These are phyloP conservation scores for Tetropium fuscum DNA, from an alignment of 2,888 invertebrate genomes.

Conservation along the genomic window DNA sequence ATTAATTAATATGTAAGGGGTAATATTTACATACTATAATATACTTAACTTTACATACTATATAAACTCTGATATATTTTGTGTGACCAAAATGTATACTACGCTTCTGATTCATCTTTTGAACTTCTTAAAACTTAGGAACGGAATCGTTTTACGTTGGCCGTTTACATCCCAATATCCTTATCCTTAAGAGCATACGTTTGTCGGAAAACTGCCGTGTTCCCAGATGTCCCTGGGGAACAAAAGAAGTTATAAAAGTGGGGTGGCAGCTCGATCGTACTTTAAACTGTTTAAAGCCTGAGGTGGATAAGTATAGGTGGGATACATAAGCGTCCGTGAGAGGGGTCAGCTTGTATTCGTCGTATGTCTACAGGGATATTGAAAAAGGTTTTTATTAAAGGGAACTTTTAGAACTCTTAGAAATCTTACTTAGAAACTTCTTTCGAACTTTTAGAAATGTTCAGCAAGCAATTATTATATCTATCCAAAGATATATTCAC, in stretches of 20 bases:
- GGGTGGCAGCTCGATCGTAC: slow-evolving; percentile 50
- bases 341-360: too few relatives aligned
- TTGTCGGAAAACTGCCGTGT: slow-evolving; percentile 39
- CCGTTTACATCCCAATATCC: slow-evolving; percentile 30
- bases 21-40: too few relatives aligned
- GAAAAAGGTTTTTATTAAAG: too few relatives aligned
- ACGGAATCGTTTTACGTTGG: slow-evolving; percentile 18
- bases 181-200: slow-evolving; percentile 38
- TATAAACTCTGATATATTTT: too few relatives aligned
- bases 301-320: slow-evolving; percentile 32
- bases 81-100: not conserved
- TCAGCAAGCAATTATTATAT: too few relatives aligned
- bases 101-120: not conserved
- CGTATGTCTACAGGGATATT: too few relatives aligned
- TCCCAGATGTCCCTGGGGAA: slow-evolving; percentile 41
- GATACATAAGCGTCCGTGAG: not conserved
- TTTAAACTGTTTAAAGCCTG: slow-evolving; percentile 51
- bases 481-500: too few relatives aligned
- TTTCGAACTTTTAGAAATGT: too few relatives aligned
- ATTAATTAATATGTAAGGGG: too few relatives aligned
- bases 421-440: too few relatives aligned
- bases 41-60: too few relatives aligned
- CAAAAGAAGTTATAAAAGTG: slow-evolving; percentile 45
- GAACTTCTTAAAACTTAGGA: slow-evolving; percentile 13
- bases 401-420: too few relatives aligned